Evolutionary conservation across 53 echinoderm and acorn worm genomes (phyloP).

Genomic region (Mesocentrotus franciscanus): DNA sequence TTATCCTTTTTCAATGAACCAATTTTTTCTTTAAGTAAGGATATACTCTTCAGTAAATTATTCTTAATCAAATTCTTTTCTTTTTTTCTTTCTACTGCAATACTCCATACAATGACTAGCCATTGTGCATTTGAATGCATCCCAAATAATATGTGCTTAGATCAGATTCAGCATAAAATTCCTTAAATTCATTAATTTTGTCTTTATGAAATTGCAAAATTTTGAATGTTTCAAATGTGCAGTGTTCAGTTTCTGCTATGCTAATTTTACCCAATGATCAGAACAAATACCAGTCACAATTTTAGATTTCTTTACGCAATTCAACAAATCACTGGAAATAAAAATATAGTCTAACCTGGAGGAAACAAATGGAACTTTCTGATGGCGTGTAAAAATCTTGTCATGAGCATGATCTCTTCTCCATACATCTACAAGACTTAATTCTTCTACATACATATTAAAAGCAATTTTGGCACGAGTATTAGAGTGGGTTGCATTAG

Average conservation of each 20-base stretch:
- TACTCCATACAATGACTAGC: conserved; percentile 47
- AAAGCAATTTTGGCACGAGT: background rate
- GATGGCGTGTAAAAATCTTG: conserved; percentile 32
- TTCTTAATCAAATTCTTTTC: background rate
- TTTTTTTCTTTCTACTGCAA: conserved; percentile 45
- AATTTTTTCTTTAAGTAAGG: background rate
- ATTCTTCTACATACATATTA: conserved; percentile 39
- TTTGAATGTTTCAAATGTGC: conserved; percentile 5
- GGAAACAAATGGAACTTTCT: conserved; percentile 18
- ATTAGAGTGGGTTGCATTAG: background rate
- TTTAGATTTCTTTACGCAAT: conserved; percentile 47
- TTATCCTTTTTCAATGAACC: background rate
- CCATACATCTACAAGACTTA: conserved; percentile 55
- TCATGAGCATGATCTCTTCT: conserved; percentile 7
- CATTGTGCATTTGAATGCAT: conserved; percentile 58
- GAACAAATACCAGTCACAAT: conserved; percentile 47
- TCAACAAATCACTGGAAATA: conserved; percentile 52
- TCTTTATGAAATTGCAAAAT: conserved; percentile 50
- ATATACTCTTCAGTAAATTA: background rate
- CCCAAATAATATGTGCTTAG: conserved; percentile 64
- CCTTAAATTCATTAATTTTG: conserved; percentile 57
- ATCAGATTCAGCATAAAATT: background rate
- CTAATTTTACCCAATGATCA: conserved; percentile 11
- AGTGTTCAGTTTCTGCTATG: conserved; percentile 37
- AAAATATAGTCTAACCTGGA: conserved; percentile 53